Conservation (phyloP, 2,797 vertebrate genomes). For the Trachurus trachurus region DNA sequence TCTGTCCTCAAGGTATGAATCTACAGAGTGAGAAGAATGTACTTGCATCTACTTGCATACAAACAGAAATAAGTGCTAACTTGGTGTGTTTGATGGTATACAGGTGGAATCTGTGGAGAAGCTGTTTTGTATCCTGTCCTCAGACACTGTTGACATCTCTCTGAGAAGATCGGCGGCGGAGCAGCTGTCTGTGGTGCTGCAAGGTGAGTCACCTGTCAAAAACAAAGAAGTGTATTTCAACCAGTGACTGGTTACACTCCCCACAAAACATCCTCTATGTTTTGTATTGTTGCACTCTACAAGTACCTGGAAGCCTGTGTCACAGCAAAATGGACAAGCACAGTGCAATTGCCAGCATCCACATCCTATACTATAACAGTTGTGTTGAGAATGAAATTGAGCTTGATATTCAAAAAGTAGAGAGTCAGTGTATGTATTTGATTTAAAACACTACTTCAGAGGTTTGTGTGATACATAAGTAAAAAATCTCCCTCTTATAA, state of each 20-base stretch:
- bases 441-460: constrained; percentile 3
- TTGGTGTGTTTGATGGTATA: constrained; percentile 17
- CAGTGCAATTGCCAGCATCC: constrained; percentile 2
- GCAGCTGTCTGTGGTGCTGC: constrained; percentile 93
- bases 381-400: constrained; percentile 18
- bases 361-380: constrained; percentile 4
- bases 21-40: not conserved
- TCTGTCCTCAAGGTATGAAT: constrained; percentile 92
- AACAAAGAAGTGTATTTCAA: too few relatives aligned
- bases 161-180: constrained; percentile 93
- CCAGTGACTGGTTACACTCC: constrained; percentile 1
- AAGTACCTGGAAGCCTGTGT: constrained; percentile 8
- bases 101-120: constrained; percentile 94
- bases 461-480: constrained; percentile 29
- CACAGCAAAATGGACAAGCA: not conserved
- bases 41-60: not conserved
- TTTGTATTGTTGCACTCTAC: not conserved
- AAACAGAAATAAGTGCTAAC: not conserved
- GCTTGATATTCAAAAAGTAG: not conserved
- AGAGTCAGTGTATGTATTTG: too few relatives aligned
- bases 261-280: not conserved
- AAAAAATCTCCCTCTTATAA: constrained; percentile 14
- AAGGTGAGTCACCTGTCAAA: constrained; percentile 86
- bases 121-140: constrained; percentile 90
- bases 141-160: constrained; percentile 89